Evolutionary conservation across 2,113 vertebrate genomes (phyloP).

Genomic region (Esox niger): DNA sequence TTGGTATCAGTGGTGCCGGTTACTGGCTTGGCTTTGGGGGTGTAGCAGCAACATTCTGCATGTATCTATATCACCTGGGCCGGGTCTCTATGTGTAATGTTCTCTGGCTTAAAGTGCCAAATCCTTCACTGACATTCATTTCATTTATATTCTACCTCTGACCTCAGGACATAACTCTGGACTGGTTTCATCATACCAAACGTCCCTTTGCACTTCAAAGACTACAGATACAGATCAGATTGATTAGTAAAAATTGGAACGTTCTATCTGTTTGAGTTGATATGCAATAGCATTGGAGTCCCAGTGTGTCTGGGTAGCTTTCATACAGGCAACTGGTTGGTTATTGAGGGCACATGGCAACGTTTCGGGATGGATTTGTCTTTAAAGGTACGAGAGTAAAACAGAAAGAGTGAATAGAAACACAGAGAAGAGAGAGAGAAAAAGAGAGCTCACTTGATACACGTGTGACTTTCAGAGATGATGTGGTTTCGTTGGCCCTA

Average conservation of each 20-base stretch:
- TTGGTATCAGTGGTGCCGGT: conserved; percentile 54
- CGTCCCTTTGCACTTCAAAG: conserved; percentile 37
- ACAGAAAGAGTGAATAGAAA: conserved; percentile 2
- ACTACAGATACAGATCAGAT: conserved; percentile 54
- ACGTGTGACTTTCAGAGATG: conserved; percentile 29
- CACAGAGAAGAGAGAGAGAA: conserved; percentile 30
- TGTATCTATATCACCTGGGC: conserved; percentile 59
- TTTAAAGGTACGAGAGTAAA: background rate
- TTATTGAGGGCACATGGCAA: conserved; percentile 35
- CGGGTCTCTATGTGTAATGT: conserved; percentile 47
- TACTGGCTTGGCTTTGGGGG: conserved; percentile 53
- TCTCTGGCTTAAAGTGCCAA: conserved; percentile 51
- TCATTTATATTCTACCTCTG: conserved; percentile 52
- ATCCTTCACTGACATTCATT: conserved; percentile 60
- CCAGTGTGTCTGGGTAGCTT: conserved; percentile 45
- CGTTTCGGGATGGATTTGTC: conserved; percentile 7
- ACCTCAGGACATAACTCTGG: conserved; percentile 33
- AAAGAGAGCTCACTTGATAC: conserved; percentile 1
- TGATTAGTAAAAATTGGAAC: conserved; percentile 54
- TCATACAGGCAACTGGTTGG: conserved; percentile 12
- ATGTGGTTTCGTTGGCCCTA: background rate
- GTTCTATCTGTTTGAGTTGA: conserved; percentile 56
- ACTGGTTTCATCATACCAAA: conserved; percentile 52
- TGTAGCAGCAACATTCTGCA: conserved; percentile 41
- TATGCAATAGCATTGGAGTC: conserved; percentile 51